Evolutionary conservation across 2,888 invertebrate species (phyloP).

Genomic region (Schizaphis graminum): DNA sequence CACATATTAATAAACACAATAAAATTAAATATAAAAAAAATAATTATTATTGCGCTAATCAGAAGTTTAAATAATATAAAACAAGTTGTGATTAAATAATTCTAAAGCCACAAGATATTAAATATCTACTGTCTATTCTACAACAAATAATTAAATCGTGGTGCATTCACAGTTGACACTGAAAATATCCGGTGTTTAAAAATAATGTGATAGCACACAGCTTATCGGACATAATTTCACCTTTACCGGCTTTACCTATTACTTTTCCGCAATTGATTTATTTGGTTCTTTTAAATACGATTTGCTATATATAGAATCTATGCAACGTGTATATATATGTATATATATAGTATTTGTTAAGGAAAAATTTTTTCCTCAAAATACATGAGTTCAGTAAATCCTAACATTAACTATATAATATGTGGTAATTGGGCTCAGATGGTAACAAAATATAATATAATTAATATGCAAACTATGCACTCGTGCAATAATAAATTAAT

Average conservation of each 20-base stretch:
- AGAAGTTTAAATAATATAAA: background rate
- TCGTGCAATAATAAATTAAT: too few relatives aligned
- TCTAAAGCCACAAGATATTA: background rate
- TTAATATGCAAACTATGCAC: too few relatives aligned
- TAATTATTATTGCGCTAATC: background rate
- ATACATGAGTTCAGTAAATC: too few relatives aligned
- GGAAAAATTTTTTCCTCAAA: too few relatives aligned
- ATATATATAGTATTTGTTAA: too few relatives aligned
- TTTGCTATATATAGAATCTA: background rate
- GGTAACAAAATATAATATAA: too few relatives aligned
- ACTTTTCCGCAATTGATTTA: background rate
- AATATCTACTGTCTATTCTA: background rate
- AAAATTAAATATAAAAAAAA: background rate
- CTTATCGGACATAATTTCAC: background rate
- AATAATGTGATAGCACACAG: background rate
- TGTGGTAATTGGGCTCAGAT: too few relatives aligned
- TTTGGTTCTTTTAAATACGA: background rate
- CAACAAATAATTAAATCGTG: background rate
- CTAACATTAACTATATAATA: too few relatives aligned
- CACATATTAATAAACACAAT: background rate
- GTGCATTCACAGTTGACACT: background rate
- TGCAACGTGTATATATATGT: background rate
- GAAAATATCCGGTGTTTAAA: background rate
- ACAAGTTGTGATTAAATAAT: background rate
- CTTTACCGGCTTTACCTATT: too few relatives aligned